phyloP scores from a whole-genome alignment of 2,888 invertebrate species.

The Parnassius apollo region DNA sequence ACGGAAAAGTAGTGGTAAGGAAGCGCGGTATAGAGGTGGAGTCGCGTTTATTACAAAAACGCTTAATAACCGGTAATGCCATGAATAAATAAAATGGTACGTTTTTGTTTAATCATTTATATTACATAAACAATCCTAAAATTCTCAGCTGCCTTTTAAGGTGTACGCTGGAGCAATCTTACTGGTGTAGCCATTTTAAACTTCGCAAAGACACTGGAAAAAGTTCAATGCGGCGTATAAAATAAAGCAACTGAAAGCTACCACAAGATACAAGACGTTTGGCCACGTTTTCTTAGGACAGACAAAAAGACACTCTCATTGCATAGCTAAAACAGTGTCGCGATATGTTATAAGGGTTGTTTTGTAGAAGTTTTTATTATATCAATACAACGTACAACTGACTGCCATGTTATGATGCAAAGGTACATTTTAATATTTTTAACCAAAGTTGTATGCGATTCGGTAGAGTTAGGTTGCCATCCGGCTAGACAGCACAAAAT shows the following conservation, averaged over 20 bases:
- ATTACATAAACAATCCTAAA: slow-evolving; percentile 26
- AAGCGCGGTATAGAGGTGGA: slow-evolving; percentile 28
- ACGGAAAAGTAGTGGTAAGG: not conserved
- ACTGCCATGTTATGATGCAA: too few relatives aligned
- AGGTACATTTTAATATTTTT: too few relatives aligned
- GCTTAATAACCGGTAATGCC: slow-evolving; percentile 22
- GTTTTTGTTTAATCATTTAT: slow-evolving; percentile 26
- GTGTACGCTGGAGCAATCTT: slow-evolving; percentile 17
- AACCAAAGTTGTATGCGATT: too few relatives aligned
- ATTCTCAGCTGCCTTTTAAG: slow-evolving; percentile 25
- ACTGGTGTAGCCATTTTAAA: slow-evolving; percentile 25
- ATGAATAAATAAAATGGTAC: slow-evolving; percentile 13
- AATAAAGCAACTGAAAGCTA: slow-evolving; percentile 23
- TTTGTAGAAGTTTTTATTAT: too few relatives aligned
- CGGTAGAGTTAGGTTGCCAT: too few relatives aligned
- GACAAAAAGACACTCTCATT: slow-evolving; percentile 13
- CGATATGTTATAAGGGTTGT: not conserved
- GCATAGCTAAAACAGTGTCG: slow-evolving; percentile 10
- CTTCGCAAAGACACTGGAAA: slow-evolving; percentile 22
- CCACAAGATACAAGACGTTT: slow-evolving; percentile 24
- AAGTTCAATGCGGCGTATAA: slow-evolving; percentile 28
- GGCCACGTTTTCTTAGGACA: slow-evolving; percentile 17
- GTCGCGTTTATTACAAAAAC: slow-evolving; percentile 12
- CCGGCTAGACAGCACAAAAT: too few relatives aligned
- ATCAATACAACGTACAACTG: too few relatives aligned